Evolutionary conservation across 30 jellyfish, hydroid and myxozoan species (phyloP).

Genomic region (Aurelia aurita complex sp. Pacific): DNA sequence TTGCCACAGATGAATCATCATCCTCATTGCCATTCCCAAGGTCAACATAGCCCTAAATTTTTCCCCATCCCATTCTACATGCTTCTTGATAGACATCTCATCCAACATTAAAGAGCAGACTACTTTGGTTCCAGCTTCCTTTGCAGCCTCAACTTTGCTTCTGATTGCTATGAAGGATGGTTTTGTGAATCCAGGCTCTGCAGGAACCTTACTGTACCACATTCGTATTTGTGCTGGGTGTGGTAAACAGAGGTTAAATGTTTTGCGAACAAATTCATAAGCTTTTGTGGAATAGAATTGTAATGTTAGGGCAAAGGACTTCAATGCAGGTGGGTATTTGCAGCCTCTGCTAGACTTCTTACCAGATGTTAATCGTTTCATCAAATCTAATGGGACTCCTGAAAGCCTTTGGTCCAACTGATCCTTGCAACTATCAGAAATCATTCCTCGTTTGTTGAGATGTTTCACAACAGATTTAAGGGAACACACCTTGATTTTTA

Average conservation of each 20-base stretch:
- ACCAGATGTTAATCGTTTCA: constrained; percentile 23
- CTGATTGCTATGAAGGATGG: constrained; percentile 30
- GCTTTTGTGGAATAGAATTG: constrained; percentile 64
- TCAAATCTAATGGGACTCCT: constrained; percentile 22
- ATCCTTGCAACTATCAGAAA: constrained; percentile 33
- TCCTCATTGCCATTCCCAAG: constrained; percentile 39
- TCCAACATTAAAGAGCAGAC: constrained; percentile 43
- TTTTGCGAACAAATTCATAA: constrained; percentile 47
- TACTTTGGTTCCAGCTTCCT: constrained; percentile 9
- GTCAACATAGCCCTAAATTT: constrained; percentile 53
- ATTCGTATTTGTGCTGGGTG: constrained; percentile 44
- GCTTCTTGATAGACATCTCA: constrained; percentile 48
- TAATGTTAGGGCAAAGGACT: constrained; percentile 41
- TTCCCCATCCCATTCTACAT: constrained; percentile 35
- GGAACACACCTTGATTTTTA: constrained; percentile 8
- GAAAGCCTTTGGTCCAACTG: constrained; percentile 6
- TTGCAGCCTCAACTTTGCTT: constrained; percentile 28
- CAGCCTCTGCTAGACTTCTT: constrained; percentile 45
- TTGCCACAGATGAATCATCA: constrained; percentile 55
- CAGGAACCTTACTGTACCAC: constrained; percentile 35
- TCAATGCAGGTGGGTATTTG: constrained; percentile 24
- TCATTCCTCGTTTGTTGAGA: neutral
- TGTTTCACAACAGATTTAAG: neutral
- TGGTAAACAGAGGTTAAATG: constrained; percentile 54
- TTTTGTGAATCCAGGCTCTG: constrained; percentile 45